phyloP scores from a whole-genome alignment of 2,797 vertebrate genomes.

The Aphelocoma californica region DNA sequence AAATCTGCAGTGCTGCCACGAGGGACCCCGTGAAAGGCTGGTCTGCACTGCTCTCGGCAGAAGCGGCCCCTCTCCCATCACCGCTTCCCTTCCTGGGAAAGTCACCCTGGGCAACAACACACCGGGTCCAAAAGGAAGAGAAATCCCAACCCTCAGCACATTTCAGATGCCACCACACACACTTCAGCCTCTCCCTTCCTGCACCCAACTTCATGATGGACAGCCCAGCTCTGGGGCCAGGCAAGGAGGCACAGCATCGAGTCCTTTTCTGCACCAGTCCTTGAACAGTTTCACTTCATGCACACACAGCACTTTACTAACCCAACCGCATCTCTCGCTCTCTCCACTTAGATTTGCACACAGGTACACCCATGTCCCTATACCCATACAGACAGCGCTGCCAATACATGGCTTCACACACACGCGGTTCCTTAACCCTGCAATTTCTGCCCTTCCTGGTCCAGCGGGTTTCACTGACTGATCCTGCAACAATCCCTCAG shows the following conservation, averaged over 20 bases:
- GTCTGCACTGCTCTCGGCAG: neutral
- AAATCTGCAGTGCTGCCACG: rapidly evolving
- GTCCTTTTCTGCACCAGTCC: rapidly evolving
- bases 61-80: neutral
- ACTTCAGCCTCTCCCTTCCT: neutral
- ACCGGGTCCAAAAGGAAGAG: neutral
- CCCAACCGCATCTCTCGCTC: rapidly evolving
- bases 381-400: neutral
- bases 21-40: rapidly evolving
- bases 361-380: rapidly evolving
- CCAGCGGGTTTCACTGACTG: rapidly evolving
- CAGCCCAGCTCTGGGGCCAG: rapidly evolving
- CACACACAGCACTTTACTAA: neutral
- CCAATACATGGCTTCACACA: rapidly evolving
- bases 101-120: neutral
- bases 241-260: neutral
- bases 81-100: rapidly evolving
- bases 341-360: rapidly evolving
- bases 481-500: neutral
- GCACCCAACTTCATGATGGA: rapidly evolving
- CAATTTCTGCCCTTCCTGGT: neutral
- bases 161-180: rapidly evolving
- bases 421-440: rapidly evolving
- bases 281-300: rapidly evolving
- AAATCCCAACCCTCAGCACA: neutral